Evolutionary conservation across 2,113 vertebrate species (phyloP), one percentile per base, ranked within the genome.

Genomic region (Oxyruncus cristatus): DNA sequence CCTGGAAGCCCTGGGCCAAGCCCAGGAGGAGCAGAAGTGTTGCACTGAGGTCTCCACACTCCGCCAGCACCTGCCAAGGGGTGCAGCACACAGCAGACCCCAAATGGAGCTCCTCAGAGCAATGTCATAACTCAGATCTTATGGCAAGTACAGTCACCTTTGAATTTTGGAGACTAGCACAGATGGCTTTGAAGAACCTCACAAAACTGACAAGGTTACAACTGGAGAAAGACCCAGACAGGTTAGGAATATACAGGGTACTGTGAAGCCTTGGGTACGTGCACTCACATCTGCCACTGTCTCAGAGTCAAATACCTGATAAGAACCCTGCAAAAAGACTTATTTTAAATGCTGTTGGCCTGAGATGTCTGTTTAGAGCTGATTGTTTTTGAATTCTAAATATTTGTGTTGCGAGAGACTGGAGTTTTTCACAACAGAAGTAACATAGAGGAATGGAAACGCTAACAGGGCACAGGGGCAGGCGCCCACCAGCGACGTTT

Each of bases 161-260:
- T 91, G 88, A 26, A 42, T 93, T 78, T 20, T 83, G 95, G 96
- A 95, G 94, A 58, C 72, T 89, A 91, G 93, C 94, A 76, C 88
- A 95, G 94, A 75, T 96, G 96, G 76, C 93, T 94, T 42, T 82
- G 97, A 96, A 97, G 97, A 97, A 88, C 80, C 74, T 94, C 74
- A 78, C 86, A 88, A 89, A 89, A 22, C 86, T 87, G 92, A 50
- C 88, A 88, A 35, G 49, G 82, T 92, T 32, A 46, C 95, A 94
- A 41, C 86, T n/a, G 92, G 86, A 89, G 91, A 91, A 90, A 91
- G 85, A 86, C 77, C 30, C 96, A 96, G 92, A 41, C 88, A 97
- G 92, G 94, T 85, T 96, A 97, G 96, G 94, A 83, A 6, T 24
- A 44, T 22, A 32, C 88, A 79, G 94, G 96, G 95, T 87, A 23